phyloP scores from a whole-genome alignment of 2,113 vertebrate species.

The Psilopsiagon aymara region DNA sequence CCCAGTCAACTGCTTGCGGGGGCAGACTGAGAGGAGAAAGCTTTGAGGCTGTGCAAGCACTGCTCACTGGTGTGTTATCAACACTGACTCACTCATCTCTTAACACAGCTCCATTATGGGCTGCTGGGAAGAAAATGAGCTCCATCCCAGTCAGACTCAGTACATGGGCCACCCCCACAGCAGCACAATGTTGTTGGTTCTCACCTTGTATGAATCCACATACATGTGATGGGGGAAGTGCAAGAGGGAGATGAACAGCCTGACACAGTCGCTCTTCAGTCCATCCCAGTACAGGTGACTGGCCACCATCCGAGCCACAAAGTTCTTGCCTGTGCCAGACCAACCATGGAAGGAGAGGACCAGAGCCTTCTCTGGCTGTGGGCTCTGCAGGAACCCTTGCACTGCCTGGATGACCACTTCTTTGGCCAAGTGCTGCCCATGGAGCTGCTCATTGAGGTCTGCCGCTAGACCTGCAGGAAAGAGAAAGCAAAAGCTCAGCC shows the following conservation, averaged over 20 bases:
- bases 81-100: neutral
- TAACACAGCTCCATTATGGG: fast-evolving
- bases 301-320: constrained; percentile 87
- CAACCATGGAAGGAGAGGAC: constrained; percentile 94
- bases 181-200: fast-evolving
- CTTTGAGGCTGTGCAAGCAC: neutral
- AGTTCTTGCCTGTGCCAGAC: constrained; percentile 97
- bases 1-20: too few relatives aligned
- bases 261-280: constrained; percentile 87
- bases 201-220: constrained; percentile 90
- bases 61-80: fast-evolving
- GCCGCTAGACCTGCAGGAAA: constrained; percentile 79
- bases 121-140: fast-evolving
- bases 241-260: constrained; percentile 86
- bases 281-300: constrained; percentile 89
- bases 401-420: constrained; percentile 80
- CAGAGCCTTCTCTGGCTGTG: constrained; percentile 80
- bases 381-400: constrained; percentile 81
- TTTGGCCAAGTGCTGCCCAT: constrained; percentile 90
- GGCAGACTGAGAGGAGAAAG: neutral
- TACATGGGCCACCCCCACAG: fast-evolving
- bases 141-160: neutral
- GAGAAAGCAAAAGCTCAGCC: neutral
- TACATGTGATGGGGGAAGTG: constrained; percentile 89
- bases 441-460: constrained; percentile 83